Evolutionary conservation across 2,888 invertebrate genomes (phyloP), one percentile per base, ranked within the genome.

Genomic region (Drosophila antonietae): DNA sequence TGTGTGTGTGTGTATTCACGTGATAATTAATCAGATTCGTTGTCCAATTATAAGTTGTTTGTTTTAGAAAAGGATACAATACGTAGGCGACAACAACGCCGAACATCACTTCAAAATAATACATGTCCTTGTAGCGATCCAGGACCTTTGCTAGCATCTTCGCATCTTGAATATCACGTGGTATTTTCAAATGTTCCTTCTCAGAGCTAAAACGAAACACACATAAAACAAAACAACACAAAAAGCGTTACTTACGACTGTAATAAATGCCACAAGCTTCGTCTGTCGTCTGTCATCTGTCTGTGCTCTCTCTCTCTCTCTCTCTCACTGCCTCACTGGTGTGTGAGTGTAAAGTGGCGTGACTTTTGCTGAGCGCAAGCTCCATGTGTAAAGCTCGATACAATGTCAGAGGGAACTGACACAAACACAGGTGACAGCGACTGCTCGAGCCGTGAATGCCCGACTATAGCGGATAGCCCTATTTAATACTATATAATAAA

Each of bases 111-210:
- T 98, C 96, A 91, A 95, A 95, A 93, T 96, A 98, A 93, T 99
- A 97, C 91, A 96, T 96, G 79, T 98, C 97, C 93, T 98, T 99
- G 93, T 99, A 99, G 81, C 95, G 94, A 91, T 97, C 97, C 84
- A 99, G 94, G 51, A 99, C 96, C 91, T 95, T 95, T 73, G 99
- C 99, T 79, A 99, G 94, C 90, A 96, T 95, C 94, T 99, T 99
- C 37, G 99, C 99, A 93, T 99, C 98, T 91, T 99, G 98, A 85
- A 99, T 96, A 92, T 98, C 96, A 93, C 96, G 95, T 61, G 99
- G 99, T 78, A 99, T 93, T 93, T 97, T 98, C 76, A 99, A 94
- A 93, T 97, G 95, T 89, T 95, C 94, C 89, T 95, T 95, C 93
- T 99, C 99, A 86, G 96, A 94, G 73, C 98, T 98, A 80, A 53